Evolutionary conservation across 1,140 invertebrate genomes (phyloP), one percentile per base, ranked within the genome.

Genomic region (Microvelia longipes): DNA sequence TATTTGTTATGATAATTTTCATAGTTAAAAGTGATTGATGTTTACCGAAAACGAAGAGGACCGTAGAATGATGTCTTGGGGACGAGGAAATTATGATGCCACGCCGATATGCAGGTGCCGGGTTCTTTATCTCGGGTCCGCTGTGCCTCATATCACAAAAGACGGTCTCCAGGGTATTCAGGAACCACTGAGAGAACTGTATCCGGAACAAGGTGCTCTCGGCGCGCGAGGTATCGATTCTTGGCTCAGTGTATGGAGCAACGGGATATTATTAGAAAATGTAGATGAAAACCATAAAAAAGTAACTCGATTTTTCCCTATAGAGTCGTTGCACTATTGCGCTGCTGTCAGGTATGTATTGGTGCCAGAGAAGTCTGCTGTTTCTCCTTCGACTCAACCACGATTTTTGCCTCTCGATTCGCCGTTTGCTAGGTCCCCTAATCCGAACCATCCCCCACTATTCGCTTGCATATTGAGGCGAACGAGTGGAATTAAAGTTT

Each of bases 131-230:
- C 85, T 99, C 73, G 97, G 97, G 60, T 97, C 93, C 73, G 91
- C 96, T 0, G 96, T 99, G 71, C 97, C 97, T 2, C 91, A 97
- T 75, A 90, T 97, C 76, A 98, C 96, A 74, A 98, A 98, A 78
- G 94, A 98, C 77, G 97, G 97, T 25, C 82, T 99, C 24, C 90
- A 97, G 77, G 96, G 96, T 19, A 96, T 99, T 69, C 97, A 99
- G 81, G 94, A 98, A 78, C 97, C 97, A 0, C 79, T 99, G 71
- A 85, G 91, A 73, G 95, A 98, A 76, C 81, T 98, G n/a, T 99
- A 98, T 78, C 95, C 94, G 19, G 91, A 93, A 76, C 89, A 92
- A 77, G 93, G 92, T 2, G 90, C 90, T 1, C 74, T 86, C 1
- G 90, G 90, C 0, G 90, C 91, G 35, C 87, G 91, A 76, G 95